A percentile compares a stretch with the other conserved stretches of the same genome.
phyloP scores from a whole-genome alignment of 2,888 invertebrate species.

The Axea sp. region DNA sequence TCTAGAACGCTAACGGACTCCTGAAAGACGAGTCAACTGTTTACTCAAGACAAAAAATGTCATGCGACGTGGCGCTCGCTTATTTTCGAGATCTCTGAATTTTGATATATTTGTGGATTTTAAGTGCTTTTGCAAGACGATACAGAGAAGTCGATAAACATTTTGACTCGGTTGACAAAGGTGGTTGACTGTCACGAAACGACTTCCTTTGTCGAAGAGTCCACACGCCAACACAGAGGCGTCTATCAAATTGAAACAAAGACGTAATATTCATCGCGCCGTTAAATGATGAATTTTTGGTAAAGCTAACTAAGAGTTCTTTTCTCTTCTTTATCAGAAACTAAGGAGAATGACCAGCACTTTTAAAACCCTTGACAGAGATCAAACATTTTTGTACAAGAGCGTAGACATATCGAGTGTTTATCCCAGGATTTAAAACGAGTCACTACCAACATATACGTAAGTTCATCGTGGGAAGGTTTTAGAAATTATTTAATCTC shows the following conservation, averaged over 20 bases:
- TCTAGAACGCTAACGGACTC: conserved; percentile 26
- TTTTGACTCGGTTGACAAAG: conserved; percentile 32
- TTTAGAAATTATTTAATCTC: conserved; percentile 24
- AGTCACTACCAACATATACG: conserved; percentile 39
- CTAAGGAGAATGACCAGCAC: conserved; percentile 55
- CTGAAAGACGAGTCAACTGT: conserved; percentile 67
- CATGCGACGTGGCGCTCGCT: conserved; percentile 68
- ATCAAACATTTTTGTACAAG: conserved; percentile 74
- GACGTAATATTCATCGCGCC: conserved; percentile 21
- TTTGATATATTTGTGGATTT: conserved; percentile 74
- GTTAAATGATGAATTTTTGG: conserved; percentile 26
- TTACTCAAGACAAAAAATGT: conserved; percentile 73
- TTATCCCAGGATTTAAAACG: conserved; percentile 66
- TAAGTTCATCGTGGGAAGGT: conserved; percentile 51
- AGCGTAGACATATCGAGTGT: conserved; percentile 74
- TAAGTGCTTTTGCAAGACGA: conserved; percentile 64
- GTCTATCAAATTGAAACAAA: conserved; percentile 47
- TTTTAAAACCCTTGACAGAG: conserved; percentile 63
- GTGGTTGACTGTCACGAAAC: conserved; percentile 7
- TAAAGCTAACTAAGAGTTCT: conserved; percentile 36
- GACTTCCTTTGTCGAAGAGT: conserved; percentile 28
- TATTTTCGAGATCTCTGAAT: conserved; percentile 68
- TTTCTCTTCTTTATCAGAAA: conserved; percentile 27
- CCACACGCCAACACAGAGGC: conserved; percentile 13
- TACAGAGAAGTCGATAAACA: conserved; percentile 48